Conservation (phyloP, 2,797 vertebrate genomes). For the Galaxias olidus region DNA sequence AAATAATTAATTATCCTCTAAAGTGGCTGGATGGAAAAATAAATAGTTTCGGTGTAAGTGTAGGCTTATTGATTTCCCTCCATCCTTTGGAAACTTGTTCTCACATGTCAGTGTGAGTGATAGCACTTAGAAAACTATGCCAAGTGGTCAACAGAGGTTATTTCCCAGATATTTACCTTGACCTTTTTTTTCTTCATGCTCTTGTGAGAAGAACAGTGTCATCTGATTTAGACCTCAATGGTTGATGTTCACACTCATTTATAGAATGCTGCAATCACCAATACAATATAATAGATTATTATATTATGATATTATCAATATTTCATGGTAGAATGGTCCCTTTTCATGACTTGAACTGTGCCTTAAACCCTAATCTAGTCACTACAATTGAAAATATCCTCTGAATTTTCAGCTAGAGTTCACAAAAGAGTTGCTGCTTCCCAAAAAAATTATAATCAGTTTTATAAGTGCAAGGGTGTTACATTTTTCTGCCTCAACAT, state of each 20-base stretch:
- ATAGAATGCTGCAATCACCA: too few species aligned
- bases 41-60: slow-evolving; percentile 43
- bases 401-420: neutral
- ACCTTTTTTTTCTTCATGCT: neutral
- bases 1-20: slow-evolving; percentile 43
- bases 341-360: too few species aligned
- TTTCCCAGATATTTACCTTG: slow-evolving; percentile 12
- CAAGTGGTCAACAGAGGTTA: slow-evolving; percentile 28
- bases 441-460: neutral
- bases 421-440: neutral
- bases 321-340: too few species aligned
- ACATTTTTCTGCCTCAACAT: neutral
- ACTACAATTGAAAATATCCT: too few species aligned
- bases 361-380: too few species aligned
- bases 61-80: slow-evolving; percentile 53
- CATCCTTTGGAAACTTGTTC: slow-evolving; percentile 34
- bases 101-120: slow-evolving; percentile 53
- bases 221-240: neutral
- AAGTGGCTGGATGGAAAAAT: slow-evolving; percentile 52
- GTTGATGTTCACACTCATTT: neutral
- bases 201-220: neutral
- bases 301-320: too few species aligned
- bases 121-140: slow-evolving; percentile 47
- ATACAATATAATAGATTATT: too few species aligned
- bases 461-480: slow-evolving; percentile 4